Percentiles rank a stretch among this genome's conserved stretches.
Evolutionary conservation across 2,888 invertebrate species (phyloP).

Genomic region (Lochmaea capreae): DNA sequence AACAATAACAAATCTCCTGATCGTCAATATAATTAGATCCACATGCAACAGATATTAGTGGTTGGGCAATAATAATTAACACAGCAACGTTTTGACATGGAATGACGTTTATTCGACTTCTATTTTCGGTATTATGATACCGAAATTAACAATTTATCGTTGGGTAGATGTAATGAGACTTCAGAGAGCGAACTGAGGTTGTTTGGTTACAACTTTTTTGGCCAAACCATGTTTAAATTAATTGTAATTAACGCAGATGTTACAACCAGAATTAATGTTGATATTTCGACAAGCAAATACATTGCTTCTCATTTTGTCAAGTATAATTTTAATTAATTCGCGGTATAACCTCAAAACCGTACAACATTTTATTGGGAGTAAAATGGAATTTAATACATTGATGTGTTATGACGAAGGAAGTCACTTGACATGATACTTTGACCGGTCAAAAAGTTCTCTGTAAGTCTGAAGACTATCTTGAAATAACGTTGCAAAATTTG

Average conservation of each 20-base stretch:
- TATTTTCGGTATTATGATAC: slow-evolving; percentile 2
- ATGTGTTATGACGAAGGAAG: no score
- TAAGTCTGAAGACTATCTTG: no score
- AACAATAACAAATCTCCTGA: neutral
- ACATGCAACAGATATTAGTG: neutral
- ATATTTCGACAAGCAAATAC: no score
- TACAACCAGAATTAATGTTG: neutral
- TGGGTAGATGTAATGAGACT: neutral
- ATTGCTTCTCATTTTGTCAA: no score
- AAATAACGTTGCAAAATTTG: no score
- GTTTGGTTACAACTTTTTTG: neutral
- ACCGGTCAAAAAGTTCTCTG: no score
- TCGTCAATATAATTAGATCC: neutral
- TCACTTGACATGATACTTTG: no score
- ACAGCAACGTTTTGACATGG: neutral
- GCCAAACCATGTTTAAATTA: neutral
- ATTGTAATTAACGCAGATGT: neutral
- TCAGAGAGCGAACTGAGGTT: neutral
- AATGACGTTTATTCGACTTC: neutral
- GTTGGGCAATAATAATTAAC: neutral
- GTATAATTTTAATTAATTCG: no score
- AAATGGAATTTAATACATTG: no score
- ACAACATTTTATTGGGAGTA: no score
- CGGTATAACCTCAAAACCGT: no score
- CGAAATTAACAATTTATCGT: neutral